Evolutionary conservation across 1,140 invertebrate species (phyloP).

Genomic region (Drosophila ananassae): DNA sequence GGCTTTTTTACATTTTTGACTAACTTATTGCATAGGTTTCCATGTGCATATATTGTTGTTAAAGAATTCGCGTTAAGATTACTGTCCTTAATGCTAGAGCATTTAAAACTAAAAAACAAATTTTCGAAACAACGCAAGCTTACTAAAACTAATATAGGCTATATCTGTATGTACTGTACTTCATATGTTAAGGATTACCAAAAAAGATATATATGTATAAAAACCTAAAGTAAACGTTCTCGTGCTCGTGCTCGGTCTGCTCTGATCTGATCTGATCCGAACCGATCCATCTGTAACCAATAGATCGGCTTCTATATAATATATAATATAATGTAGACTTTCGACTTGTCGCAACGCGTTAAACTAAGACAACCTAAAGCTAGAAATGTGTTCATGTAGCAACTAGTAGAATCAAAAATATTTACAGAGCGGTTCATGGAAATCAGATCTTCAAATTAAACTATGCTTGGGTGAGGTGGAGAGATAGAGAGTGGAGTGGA

Average conservation of each 20-base stretch:
- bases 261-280: slow-evolving; percentile 21
- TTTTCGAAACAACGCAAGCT: slow-evolving; percentile 77
- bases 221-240: slow-evolving; percentile 51
- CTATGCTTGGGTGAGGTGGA: slow-evolving; percentile 27
- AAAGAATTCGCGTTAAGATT: slow-evolving; percentile 62
- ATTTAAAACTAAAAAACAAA: slow-evolving; percentile 82
- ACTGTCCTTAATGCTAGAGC: slow-evolving; percentile 63
- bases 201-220: slow-evolving; percentile 33
- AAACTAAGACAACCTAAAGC: slow-evolving; percentile 47
- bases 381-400: slow-evolving; percentile 66
- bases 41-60: slow-evolving; percentile 71
- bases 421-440: slow-evolving; percentile 53
- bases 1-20: slow-evolving; percentile 66
- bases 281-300: slow-evolving; percentile 1
- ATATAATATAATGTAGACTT: slow-evolving; percentile 23
- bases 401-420: slow-evolving; percentile 48
- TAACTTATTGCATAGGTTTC: slow-evolving; percentile 76
- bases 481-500: background rate
- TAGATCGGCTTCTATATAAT: slow-evolving; percentile 16
- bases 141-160: slow-evolving; percentile 66
- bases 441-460: slow-evolving; percentile 40
- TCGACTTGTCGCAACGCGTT: slow-evolving; percentile 43
- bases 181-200: slow-evolving; percentile 35
- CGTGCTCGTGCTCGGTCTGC: slow-evolving; percentile 30
- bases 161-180: slow-evolving; percentile 49